phyloP scores from a whole-genome alignment of 1,140 invertebrate species.

The Drosophila takahashii region DNA sequence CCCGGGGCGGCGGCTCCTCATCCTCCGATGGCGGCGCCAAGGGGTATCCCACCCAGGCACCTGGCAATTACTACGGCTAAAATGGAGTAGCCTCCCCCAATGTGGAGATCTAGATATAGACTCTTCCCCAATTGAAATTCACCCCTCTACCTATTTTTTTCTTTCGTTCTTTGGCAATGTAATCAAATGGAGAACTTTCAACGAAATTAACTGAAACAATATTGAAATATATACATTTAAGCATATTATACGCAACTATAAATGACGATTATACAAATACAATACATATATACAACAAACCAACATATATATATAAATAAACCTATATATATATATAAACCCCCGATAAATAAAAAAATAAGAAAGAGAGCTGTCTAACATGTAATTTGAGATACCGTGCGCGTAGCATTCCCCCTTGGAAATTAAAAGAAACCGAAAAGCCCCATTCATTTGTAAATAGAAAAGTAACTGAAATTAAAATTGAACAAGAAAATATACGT shows the following conservation, averaged over 20 bases:
- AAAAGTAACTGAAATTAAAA: slow-evolving; percentile 42
- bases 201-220: slow-evolving; percentile 49
- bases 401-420: slow-evolving; percentile 17
- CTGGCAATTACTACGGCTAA: slow-evolving; percentile 63
- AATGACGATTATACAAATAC: slow-evolving; percentile 50
- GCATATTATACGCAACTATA: slow-evolving; percentile 51
- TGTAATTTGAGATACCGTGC: slow-evolving; percentile 10
- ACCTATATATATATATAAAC: slow-evolving; percentile 12
- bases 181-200: slow-evolving; percentile 69
- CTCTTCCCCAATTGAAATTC: background rate
- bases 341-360: too few species aligned
- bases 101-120: background rate
- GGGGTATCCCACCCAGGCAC: slow-evolving; percentile 79
- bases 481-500: slow-evolving; percentile 58
- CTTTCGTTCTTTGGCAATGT: slow-evolving; percentile 36
- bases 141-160: slow-evolving; percentile 7
- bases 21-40: slow-evolving; percentile 46
- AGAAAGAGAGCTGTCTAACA: slow-evolving; percentile 17
- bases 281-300: slow-evolving; percentile 55
- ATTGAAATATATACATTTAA: slow-evolving; percentile 31
- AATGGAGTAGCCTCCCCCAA: background rate
- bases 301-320: slow-evolving; percentile 28
- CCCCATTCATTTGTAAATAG: slow-evolving; percentile 67
- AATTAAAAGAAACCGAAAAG: background rate
- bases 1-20: slow-evolving; percentile 32